phyloP scores from a whole-genome alignment of 1,140 invertebrate species.

The Pectinophora gossypiella region DNA sequence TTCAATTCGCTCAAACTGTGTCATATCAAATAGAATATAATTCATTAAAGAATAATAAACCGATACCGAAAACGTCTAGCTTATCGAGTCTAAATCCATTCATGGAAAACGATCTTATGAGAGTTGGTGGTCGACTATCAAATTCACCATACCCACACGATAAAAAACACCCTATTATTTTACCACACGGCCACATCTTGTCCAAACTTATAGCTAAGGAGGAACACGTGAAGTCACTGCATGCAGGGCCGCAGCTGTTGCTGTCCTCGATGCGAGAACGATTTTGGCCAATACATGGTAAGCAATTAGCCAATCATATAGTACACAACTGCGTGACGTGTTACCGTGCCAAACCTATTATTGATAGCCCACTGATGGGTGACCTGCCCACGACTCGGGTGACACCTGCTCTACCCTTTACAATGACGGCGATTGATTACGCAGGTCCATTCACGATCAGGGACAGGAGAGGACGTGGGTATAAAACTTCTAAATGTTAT shows the following conservation, averaged over 20 bases:
- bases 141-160: neutral
- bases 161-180: conserved; percentile 1
- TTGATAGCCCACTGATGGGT: neutral
- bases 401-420: too few relatives aligned
- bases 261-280: neutral
- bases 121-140: neutral
- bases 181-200: neutral
- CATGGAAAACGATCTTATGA: neutral
- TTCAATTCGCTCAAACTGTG: too few relatives aligned
- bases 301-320: neutral
- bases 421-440: too few relatives aligned
- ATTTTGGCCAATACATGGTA: neutral
- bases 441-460: too few relatives aligned
- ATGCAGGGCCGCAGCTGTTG: neutral
- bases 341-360: neutral
- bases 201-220: neutral
- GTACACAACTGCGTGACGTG: neutral
- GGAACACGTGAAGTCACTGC: too few relatives aligned
- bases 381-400: too few relatives aligned
- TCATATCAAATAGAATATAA: too few relatives aligned
- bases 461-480: too few relatives aligned
- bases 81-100: too few relatives aligned
- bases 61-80: too few relatives aligned
- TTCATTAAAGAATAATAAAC: too few relatives aligned
- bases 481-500: too few relatives aligned